These are phyloP conservation scores for Bos indicus DNA, from an alignment of 2,113 vertebrate genomes.

Conservation along the genomic window DNA sequence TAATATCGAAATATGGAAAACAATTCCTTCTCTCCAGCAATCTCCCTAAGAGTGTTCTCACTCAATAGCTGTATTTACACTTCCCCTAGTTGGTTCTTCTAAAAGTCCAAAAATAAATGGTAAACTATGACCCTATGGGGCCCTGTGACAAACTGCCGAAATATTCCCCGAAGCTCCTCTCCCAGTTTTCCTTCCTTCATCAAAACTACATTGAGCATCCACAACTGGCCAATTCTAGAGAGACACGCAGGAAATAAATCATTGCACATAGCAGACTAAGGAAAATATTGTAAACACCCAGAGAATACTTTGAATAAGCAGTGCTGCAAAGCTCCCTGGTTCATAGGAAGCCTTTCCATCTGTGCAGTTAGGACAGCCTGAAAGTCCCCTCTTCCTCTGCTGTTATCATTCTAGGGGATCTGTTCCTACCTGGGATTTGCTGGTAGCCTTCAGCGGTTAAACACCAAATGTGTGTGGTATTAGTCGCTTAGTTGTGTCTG, in stretches of 20 bases:
- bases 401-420: not conserved
- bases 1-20: not conserved
- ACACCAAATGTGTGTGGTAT: not conserved
- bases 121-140: not conserved
- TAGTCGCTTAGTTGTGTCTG: not conserved
- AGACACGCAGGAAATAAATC: not conserved
- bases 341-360: not conserved
- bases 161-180: not conserved
- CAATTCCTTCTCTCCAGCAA: not conserved
- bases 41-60: not conserved
- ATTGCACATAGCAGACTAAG: too few species aligned
- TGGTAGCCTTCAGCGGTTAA: not conserved
- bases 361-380: not conserved
- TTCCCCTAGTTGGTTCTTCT: not conserved
- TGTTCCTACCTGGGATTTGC: not conserved
- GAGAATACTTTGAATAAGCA: not conserved
- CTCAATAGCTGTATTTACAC: not conserved
- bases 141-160: not conserved
- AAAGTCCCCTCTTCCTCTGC: not conserved
- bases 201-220: not conserved
- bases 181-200: not conserved
- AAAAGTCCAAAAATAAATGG: not conserved
- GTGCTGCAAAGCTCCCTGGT: not conserved
- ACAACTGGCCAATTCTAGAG: not conserved
- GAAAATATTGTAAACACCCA: not conserved